Evolutionary conservation across 1,140 invertebrate genomes (phyloP), one percentile per base, ranked within the genome.

Genomic region (Aphaenogaster rudis): DNA sequence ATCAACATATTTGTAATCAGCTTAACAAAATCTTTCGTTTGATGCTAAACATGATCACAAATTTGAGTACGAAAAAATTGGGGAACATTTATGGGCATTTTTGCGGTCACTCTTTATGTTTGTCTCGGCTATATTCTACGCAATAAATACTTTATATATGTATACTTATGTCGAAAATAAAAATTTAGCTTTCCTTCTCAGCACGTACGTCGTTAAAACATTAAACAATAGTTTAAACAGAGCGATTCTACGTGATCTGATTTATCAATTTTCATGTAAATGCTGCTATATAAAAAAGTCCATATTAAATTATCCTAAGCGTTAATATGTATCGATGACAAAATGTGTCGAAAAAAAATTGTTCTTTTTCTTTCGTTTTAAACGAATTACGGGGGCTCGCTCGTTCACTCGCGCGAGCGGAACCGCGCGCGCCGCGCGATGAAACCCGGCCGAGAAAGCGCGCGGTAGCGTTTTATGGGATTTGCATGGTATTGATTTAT

Each of bases 401-500:
- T 28, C 66, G 11, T 21, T n/a, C 33, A 50, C 7, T 50, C 42
- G 17, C 28, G 39, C 66, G 59, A 77, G 74, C 54, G 54, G 21
- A 76, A 8, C 48, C 76, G 77, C 15, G 33, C 63, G 8, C 57
- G 21, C 21, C 33, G 39, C 57, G 59, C 39, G 57, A 78, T 11
- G 50, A 59, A 64, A 79, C 17, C 36, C 66, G 79, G 50, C 39
- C 79, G 66, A 81, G 66, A 69, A 81, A 81, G 48, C 52, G 57
- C 72, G 39, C 74, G 61, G 77, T 15, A 28, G 15, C 52, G 80
- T 54, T 82, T 74, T 72, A 74, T 74, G 80, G 54, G 69, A 84
- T 84, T 76, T 76, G 80, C 69, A 61, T 76, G 80, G 80, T 84
- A 84, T 84, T 84, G 80, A 84, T 84, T 84, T 84, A 76, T 84